phyloP scores from a whole-genome alignment of 2,888 invertebrate genomes.

The Drymonia ruficornis region DNA sequence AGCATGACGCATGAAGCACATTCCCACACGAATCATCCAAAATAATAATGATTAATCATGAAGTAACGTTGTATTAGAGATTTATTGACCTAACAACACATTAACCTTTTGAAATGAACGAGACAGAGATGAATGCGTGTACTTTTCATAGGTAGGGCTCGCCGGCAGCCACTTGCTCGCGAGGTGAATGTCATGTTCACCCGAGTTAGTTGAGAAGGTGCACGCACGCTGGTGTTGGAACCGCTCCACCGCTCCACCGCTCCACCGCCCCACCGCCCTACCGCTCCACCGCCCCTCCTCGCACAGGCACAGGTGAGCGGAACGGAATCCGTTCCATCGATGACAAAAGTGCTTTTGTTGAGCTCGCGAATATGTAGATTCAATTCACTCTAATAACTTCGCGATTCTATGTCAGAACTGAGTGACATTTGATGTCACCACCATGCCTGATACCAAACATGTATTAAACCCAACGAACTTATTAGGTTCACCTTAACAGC shows the following conservation, averaged over 20 bases:
- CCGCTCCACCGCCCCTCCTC: background rate
- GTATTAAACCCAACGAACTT: too few species aligned
- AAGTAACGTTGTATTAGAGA: too few species aligned
- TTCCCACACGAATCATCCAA: too few species aligned
- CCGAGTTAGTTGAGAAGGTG: too few species aligned
- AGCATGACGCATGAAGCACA: too few species aligned
- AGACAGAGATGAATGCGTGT: background rate
- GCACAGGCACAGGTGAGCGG: background rate
- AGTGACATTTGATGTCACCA: background rate
- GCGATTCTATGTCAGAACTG: background rate
- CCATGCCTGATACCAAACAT: too few species aligned
- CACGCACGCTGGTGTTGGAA: too few species aligned
- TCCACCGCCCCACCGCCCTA: too few species aligned
- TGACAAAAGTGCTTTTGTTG: background rate
- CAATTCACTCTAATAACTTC: constrained; percentile 2
- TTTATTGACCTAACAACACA: background rate
- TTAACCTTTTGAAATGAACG: background rate
- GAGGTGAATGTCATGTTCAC: too few species aligned
- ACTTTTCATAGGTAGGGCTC: background rate
- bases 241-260: too few species aligned
- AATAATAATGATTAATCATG: too few species aligned
- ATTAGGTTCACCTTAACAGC: too few species aligned
- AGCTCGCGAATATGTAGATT: background rate
- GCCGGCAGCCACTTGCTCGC: background rate
- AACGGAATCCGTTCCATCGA: background rate